Base-by-base conservation (phyloP, 1,140 invertebrate species). In the Zaprionus vittiger region DNA sequence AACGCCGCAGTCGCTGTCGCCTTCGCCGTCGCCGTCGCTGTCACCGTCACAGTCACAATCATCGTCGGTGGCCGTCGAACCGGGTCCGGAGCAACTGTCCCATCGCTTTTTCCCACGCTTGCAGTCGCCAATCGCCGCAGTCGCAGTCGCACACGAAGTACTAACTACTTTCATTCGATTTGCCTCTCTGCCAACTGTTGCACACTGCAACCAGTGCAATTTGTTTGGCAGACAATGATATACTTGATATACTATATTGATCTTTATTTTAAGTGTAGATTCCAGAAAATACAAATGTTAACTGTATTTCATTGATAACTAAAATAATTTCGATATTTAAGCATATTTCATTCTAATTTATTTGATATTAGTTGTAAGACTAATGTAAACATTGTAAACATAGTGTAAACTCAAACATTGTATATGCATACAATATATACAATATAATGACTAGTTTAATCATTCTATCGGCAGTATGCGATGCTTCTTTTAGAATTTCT, bases 91-190 rank as follows among this genome's bases (percentile, higher is more conserved):
- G 9, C 68, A 41, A 56, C 68, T 64, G 61, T 49, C 60, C 60
- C 73, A 71, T 57, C 54, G 60, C 11, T 69, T 84, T 85, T 86
- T 86, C 83, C 83, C 83, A 86, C 83, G 84, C 77, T 86, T 73
- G 64, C 82, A 76, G 57, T 81, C 73, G 60, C 67, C 59, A 64
- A 68, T 47, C 41, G 41, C n/a, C 75, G 49, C 59, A 63, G 64
- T 56, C 41, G 12, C 47, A 68, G 49, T 73, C 87, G 83, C 83
- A 86, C 82, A 82, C 72, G 41, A 76, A 73, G 68, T 81, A 73
- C 76, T 76, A 86, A 82, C 79, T 80, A 59, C 74, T 82, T 85
- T 57, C 74, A 63, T 57, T 84, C 69, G 54, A 69, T 76, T 71
- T 75, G 66, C 66, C 66, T 82, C 47, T 77, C 67, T 56, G 57